A percentile compares a stretch with the other conserved stretches of the same genome.
phyloP scores from a whole-genome alignment of 1,140 invertebrate species.

The Cepaea nemoralis region DNA sequence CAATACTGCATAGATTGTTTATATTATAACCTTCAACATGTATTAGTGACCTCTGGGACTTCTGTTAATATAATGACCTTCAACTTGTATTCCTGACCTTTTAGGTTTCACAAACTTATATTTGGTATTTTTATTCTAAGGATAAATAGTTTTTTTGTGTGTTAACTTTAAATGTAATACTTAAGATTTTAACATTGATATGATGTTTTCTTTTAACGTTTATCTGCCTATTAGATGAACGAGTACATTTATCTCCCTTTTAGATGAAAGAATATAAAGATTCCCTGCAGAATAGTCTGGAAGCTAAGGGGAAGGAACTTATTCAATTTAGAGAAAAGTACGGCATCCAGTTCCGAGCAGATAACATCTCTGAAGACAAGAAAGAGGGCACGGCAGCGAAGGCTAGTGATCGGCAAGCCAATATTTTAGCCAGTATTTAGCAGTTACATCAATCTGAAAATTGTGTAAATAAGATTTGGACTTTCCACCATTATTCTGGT shows the following conservation, averaged over 20 bases:
- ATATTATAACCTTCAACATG: too few species aligned
- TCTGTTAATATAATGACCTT: too few species aligned
- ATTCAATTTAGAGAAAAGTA: conserved; percentile 18
- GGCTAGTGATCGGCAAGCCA: conserved; percentile 22
- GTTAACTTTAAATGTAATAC: too few species aligned
- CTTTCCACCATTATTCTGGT: not conserved
- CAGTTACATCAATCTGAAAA: not conserved
- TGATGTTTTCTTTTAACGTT: too few species aligned
- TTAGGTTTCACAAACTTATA: too few species aligned
- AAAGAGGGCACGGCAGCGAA: not conserved
- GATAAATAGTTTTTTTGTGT: too few species aligned
- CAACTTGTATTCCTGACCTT: too few species aligned
- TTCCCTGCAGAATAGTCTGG: conserved; percentile 10
- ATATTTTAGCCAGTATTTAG: conserved; percentile 37
- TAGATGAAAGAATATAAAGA: conserved; percentile 39
- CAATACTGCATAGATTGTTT: too few species aligned
- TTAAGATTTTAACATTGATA: too few species aligned
- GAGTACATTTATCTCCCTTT: not conserved
- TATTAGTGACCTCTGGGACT: too few species aligned
- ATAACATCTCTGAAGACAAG: conserved; percentile 24
- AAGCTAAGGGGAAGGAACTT: conserved; percentile 31
- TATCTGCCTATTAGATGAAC: too few species aligned
- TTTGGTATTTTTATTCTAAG: too few species aligned
- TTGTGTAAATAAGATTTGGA: not conserved
- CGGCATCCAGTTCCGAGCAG: conserved; percentile 26